Evolutionary conservation across 1,140 invertebrate genomes (phyloP), one percentile per base, ranked within the genome.

Genomic region (Sesamia nonagrioides): DNA sequence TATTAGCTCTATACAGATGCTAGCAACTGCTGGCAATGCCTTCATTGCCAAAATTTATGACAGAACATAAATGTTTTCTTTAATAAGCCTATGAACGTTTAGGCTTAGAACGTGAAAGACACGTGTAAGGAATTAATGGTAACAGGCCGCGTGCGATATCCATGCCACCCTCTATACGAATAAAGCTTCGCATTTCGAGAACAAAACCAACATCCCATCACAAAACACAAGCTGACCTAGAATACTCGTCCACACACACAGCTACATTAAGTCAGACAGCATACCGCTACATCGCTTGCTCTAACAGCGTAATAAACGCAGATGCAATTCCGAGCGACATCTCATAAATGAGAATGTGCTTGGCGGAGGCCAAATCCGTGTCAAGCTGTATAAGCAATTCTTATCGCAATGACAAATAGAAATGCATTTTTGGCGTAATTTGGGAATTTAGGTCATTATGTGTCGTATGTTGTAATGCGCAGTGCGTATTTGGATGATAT

Each of bases 261-360:
- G 52, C 52, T 21, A 56, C 6, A 11, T 18, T 9, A 56, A 6
- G 27, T 8, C 13, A 6, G 27, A 18, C 18, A n/a, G n/a, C 7
- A 56, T 18, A 27, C 52, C n/a, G 58, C 33, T 61, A 61, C 40
- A 61, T 40, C 35, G 58, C 58, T 17, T 35, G n/a, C 58, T n/a
- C 35, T 68, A 68, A 68, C 63, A 21, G 42, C 42, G 42, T 27
- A 68, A 68, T 68, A 68, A 68, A 68, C 42, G 63, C 21, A 68
- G 63, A 68, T 68, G 63, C 63, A 68, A 68, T 50, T 68, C 63
- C 18, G 8, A 4, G 6, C 63, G 42, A 68, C 63, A 68, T 50
- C 3, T 40, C 42, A 68, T 68, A 68, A 68, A 68, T 48, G 63
- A 68, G 63, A 68, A 68, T 68, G 35, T 33, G 63, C 63, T 68